Base-by-base conservation (phyloP, 1,140 invertebrate species). In the Melitaea cinxia region DNA sequence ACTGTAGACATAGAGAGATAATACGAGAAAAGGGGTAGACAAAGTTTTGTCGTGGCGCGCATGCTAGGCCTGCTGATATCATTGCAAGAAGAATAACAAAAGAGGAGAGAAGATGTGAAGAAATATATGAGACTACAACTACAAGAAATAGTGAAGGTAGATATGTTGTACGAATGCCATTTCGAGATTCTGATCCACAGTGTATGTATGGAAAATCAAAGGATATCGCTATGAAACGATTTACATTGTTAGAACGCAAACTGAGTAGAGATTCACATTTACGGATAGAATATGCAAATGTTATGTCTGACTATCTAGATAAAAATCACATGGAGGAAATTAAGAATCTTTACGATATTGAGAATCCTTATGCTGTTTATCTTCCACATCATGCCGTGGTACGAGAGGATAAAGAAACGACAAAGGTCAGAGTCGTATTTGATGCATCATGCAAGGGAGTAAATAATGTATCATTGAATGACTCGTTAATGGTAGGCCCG, bases 291-390 rank as follows among this genome's bases (percentile, higher is more conserved):
- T 75, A 78, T 26, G 35, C 15, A 28, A 56, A 68, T 19, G 67
- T 70, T 9, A 73, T 78, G n/a, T 28, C 66, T n/a, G 73, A 78
- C 28, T 75, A 78, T 28, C 39, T 69, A 52, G n/a, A 54, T 17
- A n/a, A 56, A 58, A 49, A 56, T 33, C 61, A 79, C 49, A 66
- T 75, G 50, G 70, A 17, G 62, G 37, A 65, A 9, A 60, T 59
- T 2, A 63, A 52, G 57, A n/a, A n/a, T 17, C 55, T 17, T 42
- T 74, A 7, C 69, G 55, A 28, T 4, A 28, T 3, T 28, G 3
- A 28, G 26, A 4, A 49, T 65, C 35, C 75, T 28, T 53, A 10
- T n/a, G n/a, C n/a, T n/a, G n/a, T n/a, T n/a, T n/a, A n/a, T n/a
- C n/a, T n/a, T n/a, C 59, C 62, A 24, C 68, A 76, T 54, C 71